Conservation (phyloP, 2,113 vertebrate genomes). For the Cepphus grylle region DNA sequence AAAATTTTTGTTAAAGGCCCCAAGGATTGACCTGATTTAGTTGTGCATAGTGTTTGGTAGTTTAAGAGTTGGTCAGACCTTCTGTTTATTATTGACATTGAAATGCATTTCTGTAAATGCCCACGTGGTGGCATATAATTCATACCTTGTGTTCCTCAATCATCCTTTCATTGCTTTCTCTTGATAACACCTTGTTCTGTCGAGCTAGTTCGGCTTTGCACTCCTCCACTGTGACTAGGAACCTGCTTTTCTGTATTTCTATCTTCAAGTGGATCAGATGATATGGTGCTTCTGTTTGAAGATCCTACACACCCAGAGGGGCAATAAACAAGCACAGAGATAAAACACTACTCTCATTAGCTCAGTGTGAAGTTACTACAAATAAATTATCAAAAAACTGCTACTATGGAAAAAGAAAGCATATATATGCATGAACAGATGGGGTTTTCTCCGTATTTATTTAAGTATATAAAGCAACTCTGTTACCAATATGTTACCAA, state of each 20-base stretch:
- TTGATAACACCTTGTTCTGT: constrained; percentile 80
- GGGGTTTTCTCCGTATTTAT: fast-evolving
- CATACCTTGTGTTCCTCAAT: constrained; percentile 89
- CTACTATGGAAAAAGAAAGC: background rate
- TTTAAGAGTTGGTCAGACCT: background rate
- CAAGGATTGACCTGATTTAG: background rate
- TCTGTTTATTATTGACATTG: background rate
- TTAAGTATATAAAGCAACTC: background rate
- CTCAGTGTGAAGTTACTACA: background rate
- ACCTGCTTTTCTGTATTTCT: constrained; percentile 80
- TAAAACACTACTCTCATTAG: background rate
- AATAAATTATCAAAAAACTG: background rate
- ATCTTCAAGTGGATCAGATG: constrained; percentile 91
- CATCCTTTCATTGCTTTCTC: constrained; percentile 85
- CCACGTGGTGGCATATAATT: background rate
- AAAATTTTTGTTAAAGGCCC: background rate
- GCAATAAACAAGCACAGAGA: background rate
- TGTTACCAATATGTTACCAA: background rate
- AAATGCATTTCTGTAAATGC: background rate
- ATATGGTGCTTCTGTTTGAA: constrained; percentile 88
- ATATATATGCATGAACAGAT: background rate
- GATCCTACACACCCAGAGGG: constrained; percentile 75
- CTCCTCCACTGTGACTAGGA: constrained; percentile 81
- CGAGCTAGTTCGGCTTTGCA: constrained; percentile 84
- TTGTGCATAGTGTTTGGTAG: background rate